These are phyloP conservation scores for Chiridota heheva DNA, from an alignment of 35 echinoderm and acorn worm genomes.

Conservation along the genomic window DNA sequence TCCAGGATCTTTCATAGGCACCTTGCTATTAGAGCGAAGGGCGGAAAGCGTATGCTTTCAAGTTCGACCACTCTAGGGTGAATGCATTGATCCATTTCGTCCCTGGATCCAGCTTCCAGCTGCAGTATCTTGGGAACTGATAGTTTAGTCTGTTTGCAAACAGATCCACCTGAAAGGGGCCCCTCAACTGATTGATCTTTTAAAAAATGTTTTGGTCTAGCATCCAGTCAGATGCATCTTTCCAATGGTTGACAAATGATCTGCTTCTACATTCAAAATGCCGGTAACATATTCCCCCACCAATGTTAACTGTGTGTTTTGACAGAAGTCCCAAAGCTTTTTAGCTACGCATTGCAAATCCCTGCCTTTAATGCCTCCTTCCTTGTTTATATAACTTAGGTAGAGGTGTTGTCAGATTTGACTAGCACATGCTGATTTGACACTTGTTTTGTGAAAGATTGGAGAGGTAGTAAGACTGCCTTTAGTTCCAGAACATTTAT, in stretches of 20 bases:
- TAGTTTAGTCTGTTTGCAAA: constrained; percentile 25
- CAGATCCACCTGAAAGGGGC: constrained; percentile 1
- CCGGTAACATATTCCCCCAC: constrained; percentile 26
- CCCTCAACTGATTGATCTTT: not conserved
- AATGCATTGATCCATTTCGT: constrained; percentile 4
- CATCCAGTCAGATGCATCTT: not conserved
- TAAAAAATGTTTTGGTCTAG: constrained; percentile 1
- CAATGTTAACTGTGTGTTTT: constrained; percentile 20
- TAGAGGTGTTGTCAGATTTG: constrained; percentile 24
- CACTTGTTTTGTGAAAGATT: constrained; percentile 11
- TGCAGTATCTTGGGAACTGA: not conserved
- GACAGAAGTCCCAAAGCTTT: constrained; percentile 29
- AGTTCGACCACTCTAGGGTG: not conserved
- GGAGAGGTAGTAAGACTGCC: constrained; percentile 12
- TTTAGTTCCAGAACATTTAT: constrained; percentile 33
- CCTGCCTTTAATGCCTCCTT: constrained; percentile 23
- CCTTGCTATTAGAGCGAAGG: not conserved
- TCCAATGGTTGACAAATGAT: constrained; percentile 21
- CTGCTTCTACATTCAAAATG: constrained; percentile 22
- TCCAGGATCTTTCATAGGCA: not conserved
- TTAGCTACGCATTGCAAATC: constrained; percentile 2
- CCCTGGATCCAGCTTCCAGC: constrained; percentile 16
- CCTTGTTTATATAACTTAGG: constrained; percentile 22
- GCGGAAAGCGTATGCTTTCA: not conserved
- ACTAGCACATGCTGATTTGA: constrained; percentile 24